Evolutionary conservation across 1,140 invertebrate species (phyloP).

Genomic region (Drosophila bipectinata): DNA sequence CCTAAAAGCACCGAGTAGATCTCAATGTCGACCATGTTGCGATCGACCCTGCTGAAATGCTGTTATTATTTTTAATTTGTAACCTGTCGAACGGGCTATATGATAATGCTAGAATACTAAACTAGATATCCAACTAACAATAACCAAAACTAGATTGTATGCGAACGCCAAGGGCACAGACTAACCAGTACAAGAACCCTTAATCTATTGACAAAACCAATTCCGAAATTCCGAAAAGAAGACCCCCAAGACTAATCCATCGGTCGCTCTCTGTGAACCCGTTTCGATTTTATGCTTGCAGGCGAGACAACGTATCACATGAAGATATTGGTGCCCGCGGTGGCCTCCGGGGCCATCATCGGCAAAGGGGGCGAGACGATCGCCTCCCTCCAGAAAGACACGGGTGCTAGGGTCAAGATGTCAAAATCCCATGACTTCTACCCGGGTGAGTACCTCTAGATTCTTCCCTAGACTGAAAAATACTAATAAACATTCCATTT

Average conservation of each 20-base stretch:
- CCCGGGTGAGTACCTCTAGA: slow-evolving; percentile 89
- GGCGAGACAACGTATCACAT: slow-evolving; percentile 93
- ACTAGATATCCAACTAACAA: slow-evolving; percentile 10
- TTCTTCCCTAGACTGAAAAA: no score
- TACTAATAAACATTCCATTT: no score
- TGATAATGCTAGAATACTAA: slow-evolving; percentile 15
- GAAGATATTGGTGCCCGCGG: slow-evolving; percentile 97
- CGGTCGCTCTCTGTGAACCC: slow-evolving; percentile 41
- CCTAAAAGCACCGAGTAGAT: slow-evolving; percentile 11
- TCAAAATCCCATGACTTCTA: slow-evolving; percentile 99
- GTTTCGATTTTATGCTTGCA: slow-evolving; percentile 75
- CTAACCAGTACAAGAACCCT: slow-evolving; percentile 32
- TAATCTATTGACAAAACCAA: slow-evolving; percentile 1
- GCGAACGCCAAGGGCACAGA: slow-evolving; percentile 37
- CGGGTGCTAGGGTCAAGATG: slow-evolving; percentile 98
- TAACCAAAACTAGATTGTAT: slow-evolving; percentile 32
- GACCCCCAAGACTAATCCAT: slow-evolving; percentile 42
- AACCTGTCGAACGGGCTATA: slow-evolving; percentile 49
- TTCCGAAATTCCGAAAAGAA: slow-evolving; percentile 12
- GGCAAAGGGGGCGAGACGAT: slow-evolving; percentile 99
- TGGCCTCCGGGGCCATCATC: slow-evolving; percentile 98
- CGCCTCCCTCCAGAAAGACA: slow-evolving; percentile 97
- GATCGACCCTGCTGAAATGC: slow-evolving; percentile 40
- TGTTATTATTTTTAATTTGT: slow-evolving; percentile 83
- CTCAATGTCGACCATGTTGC: slow-evolving; percentile 21